These are phyloP conservation scores for Tubulanus polymorphus DNA, from an alignment of 2,888 invertebrate genomes.

Conservation along the genomic window DNA sequence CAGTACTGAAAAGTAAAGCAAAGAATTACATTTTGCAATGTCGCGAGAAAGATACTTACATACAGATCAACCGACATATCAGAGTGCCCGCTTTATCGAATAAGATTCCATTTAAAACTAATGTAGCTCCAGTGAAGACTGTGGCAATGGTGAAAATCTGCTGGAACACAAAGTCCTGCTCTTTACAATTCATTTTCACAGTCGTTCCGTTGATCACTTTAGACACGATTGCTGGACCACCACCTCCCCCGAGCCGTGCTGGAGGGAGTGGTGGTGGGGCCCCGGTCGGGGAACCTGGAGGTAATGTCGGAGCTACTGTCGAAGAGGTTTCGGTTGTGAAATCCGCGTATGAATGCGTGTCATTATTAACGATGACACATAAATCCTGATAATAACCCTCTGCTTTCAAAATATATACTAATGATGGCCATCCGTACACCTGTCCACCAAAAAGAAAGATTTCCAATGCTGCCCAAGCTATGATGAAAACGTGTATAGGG, in stretches of 20 bases:
- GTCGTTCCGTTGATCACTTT: too few relatives aligned
- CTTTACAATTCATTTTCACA: slow-evolving; percentile 8
- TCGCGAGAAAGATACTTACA: slow-evolving; percentile 23
- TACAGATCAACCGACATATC: slow-evolving; percentile 19
- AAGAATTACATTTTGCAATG: too few relatives aligned
- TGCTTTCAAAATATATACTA: slow-evolving; percentile 26
- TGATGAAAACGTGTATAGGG: slow-evolving; percentile 14
- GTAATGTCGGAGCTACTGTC: too few relatives aligned
- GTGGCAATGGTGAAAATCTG: slow-evolving; percentile 24
- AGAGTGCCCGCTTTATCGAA: slow-evolving; percentile 23
- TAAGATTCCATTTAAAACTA: slow-evolving; percentile 21
- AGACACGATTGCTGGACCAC: too few relatives aligned
- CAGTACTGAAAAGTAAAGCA: too few relatives aligned
- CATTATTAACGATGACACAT: slow-evolving; percentile 1
- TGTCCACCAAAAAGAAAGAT: slow-evolving; percentile 23
- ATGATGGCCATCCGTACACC: slow-evolving; percentile 27
- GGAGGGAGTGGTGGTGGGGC: background rate
- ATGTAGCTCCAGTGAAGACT: slow-evolving; percentile 20
- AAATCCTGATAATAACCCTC: slow-evolving; percentile 20
- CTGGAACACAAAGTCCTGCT: slow-evolving; percentile 24
- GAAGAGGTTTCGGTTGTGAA: background rate
- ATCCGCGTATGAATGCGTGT: background rate
- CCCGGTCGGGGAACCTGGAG: too few relatives aligned
- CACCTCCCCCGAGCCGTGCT: too few relatives aligned
- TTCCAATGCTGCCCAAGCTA: slow-evolving; percentile 23